Evolutionary conservation across 2,888 invertebrate species (phyloP).

Genomic region (Syrphus vitripennis): DNA sequence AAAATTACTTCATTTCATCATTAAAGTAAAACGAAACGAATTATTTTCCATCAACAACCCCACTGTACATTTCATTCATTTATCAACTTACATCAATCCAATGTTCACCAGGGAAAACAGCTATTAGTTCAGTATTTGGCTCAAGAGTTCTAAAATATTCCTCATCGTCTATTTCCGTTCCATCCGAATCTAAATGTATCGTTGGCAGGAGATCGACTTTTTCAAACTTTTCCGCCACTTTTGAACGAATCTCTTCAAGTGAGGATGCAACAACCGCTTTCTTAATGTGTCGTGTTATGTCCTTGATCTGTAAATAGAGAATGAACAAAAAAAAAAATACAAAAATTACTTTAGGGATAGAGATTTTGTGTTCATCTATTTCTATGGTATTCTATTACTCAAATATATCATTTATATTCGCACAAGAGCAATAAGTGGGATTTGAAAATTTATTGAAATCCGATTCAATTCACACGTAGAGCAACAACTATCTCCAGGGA

Average conservation of each 20-base stretch:
- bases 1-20: no score
- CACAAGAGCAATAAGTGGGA: conserved; percentile 19
- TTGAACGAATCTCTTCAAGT: conserved; percentile 88
- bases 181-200: conserved; percentile 94
- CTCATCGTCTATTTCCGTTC: conserved; percentile 97
- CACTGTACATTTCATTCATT: neutral
- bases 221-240: conserved; percentile 89
- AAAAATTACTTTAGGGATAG: conserved; percentile 29
- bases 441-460: conserved; percentile 55
- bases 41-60: neutral
- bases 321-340: neutral
- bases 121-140: conserved; percentile 92
- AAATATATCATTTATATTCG: conserved; percentile 31
- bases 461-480: conserved; percentile 32
- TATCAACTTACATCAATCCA: conserved; percentile 83
- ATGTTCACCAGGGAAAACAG: conserved; percentile 88
- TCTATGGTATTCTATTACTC: conserved; percentile 16
- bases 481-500: conserved; percentile 8
- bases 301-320: conserved; percentile 80
- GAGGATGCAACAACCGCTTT: conserved; percentile 92
- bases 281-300: conserved; percentile 89
- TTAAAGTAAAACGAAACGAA: no score
- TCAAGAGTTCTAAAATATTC: conserved; percentile 96
- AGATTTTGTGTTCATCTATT: neutral
- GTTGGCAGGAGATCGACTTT: conserved; percentile 85